These are phyloP conservation scores for Apotomis betuletana DNA, from an alignment of 2,888 invertebrate species.

Conservation along the genomic window DNA sequence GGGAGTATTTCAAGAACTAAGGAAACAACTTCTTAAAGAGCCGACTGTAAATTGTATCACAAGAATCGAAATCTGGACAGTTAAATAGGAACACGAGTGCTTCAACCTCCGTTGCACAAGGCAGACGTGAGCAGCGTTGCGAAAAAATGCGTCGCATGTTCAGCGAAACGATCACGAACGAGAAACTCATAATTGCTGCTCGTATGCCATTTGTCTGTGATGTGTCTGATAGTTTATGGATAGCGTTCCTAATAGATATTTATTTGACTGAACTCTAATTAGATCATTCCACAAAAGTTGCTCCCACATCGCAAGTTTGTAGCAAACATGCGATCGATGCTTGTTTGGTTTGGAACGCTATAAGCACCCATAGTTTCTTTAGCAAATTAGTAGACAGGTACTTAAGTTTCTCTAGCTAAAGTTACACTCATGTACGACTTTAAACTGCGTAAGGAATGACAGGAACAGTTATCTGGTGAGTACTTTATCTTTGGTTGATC, in stretches of 20 bases:
- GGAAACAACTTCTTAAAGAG: too few relatives aligned
- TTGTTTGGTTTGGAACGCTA: too few relatives aligned
- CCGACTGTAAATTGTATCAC: neutral
- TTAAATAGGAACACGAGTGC: constrained; percentile 9
- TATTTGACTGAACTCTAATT: too few relatives aligned
- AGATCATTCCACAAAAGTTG: too few relatives aligned
- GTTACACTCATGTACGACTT: neutral
- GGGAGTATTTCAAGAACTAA: too few relatives aligned
- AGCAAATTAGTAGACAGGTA: neutral
- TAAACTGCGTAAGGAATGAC: constrained; percentile 6
- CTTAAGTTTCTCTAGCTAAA: neutral
- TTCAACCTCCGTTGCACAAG: constrained; percentile 27
- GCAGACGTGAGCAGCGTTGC: constrained; percentile 2
- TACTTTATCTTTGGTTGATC: constrained; percentile 24
- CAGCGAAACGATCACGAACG: constrained; percentile 24
- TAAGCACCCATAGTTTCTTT: too few relatives aligned
- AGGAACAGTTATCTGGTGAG: constrained; percentile 28
- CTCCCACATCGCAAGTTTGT: too few relatives aligned
- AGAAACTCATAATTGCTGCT: constrained; percentile 28
- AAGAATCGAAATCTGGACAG: neutral
- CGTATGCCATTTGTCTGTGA: constrained; percentile 6
- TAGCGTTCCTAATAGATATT: neutral
- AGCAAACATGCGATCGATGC: too few relatives aligned
- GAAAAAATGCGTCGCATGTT: constrained; percentile 28
- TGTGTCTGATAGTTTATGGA: neutral